Percentiles rank a stretch among this genome's conserved stretches.
These are phyloP conservation scores for Bombus cullumanus DNA, from an alignment of 1,140 invertebrate genomes.

Conservation along the genomic window DNA sequence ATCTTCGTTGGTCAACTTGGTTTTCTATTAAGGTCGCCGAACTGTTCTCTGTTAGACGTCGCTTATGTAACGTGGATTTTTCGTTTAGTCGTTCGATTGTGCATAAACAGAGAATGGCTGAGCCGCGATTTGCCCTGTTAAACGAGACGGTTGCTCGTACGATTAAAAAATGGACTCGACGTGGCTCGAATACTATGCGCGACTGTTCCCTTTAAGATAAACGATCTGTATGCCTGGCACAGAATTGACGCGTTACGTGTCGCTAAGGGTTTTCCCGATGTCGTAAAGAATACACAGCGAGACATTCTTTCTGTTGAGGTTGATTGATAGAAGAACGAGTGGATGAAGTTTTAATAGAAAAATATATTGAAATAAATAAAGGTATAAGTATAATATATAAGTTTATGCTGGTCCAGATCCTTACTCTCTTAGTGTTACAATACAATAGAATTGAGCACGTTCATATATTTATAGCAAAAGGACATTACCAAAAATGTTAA, in stretches of 20 bases:
- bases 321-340: no score
- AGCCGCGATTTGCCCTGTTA: neutral
- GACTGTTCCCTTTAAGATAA: neutral
- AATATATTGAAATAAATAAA: no score
- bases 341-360: no score
- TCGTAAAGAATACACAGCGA: neutral
- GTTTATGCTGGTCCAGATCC: no score
- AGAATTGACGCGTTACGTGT: slow-evolving; percentile 1
- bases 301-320: no score
- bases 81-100: neutral
- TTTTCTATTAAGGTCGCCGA: slow-evolving; percentile 13
- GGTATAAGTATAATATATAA: no score
- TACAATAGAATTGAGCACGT: no score
- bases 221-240: slow-evolving; percentile 25
- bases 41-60: neutral
- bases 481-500: no score
- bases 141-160: slow-evolving; percentile 7
- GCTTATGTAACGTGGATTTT: neutral
- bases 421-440: no score
- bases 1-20: neutral
- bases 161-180: slow-evolving; percentile 35
- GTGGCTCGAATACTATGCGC: slow-evolving; percentile 9
- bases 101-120: slow-evolving; percentile 4
- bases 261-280: neutral
- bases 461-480: no score